phyloP scores from a whole-genome alignment of 92 coral and sea anemone genomes.

The Actinernus sp. region DNA sequence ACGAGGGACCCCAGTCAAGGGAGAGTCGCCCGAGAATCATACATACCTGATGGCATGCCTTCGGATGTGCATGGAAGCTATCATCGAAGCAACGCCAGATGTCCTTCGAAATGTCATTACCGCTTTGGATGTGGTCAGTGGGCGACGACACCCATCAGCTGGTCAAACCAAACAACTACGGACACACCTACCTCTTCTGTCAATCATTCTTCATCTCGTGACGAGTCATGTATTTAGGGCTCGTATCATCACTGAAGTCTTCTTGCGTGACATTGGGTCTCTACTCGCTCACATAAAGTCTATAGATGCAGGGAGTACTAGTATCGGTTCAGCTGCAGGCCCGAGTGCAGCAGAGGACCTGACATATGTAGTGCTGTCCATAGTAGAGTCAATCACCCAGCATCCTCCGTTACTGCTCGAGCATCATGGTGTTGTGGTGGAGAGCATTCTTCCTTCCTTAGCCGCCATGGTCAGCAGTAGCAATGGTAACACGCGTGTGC shows the following conservation, averaged over 20 bases:
- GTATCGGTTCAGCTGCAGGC: constrained; percentile 94
- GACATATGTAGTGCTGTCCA: constrained; percentile 85
- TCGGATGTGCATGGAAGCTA: constrained; percentile 69
- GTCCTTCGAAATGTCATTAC: constrained; percentile 73
- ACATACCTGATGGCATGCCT: constrained; percentile 83
- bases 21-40: constrained; percentile 72
- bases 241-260: constrained; percentile 60
- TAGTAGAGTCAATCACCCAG: constrained; percentile 94
- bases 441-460: constrained; percentile 82
- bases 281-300: constrained; percentile 82
- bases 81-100: constrained; percentile 68
- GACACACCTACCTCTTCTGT: constrained; percentile 80
- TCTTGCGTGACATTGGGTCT: constrained; percentile 68
- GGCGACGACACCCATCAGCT: constrained; percentile 98
- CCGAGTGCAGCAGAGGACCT: constrained; percentile 86
- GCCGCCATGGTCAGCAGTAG: constrained; percentile 85
- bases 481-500: constrained; percentile 87
- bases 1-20: constrained; percentile 88
- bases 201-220: constrained; percentile 89
- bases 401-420: constrained; percentile 92
- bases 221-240: constrained; percentile 92
- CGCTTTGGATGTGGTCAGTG: constrained; percentile 87
- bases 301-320: constrained; percentile 89
- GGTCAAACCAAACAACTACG: constrained; percentile 92
- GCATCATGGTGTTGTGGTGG: constrained; percentile 70